phyloP scores from a whole-genome alignment of 2,797 vertebrate species.

The Xiphorhynchus erythropygius region DNA sequence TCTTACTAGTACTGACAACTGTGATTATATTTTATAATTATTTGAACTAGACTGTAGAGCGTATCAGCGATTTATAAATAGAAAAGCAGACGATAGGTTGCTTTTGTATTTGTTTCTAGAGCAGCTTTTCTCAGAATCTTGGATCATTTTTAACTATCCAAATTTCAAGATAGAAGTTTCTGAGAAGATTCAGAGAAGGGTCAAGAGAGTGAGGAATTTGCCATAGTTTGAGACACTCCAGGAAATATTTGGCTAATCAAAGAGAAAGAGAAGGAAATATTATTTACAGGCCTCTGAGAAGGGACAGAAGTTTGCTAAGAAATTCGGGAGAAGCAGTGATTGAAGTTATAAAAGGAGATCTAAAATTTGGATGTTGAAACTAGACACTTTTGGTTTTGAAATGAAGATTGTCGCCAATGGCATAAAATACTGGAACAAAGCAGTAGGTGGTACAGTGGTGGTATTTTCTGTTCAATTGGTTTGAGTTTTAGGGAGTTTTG shows the following conservation, averaged over 20 bases:
- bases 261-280: not conserved
- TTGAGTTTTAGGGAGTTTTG: fast-evolving
- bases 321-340: not conserved
- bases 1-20: not conserved
- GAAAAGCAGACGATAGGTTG: not conserved
- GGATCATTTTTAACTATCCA: not conserved
- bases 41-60: not conserved
- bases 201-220: not conserved
- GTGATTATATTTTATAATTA: not conserved
- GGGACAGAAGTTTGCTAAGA: not conserved
- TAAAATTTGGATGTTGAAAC: not conserved
- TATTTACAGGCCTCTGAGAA: not conserved
- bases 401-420: not conserved
- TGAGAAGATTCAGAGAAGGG: not conserved
- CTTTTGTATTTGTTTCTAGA: not conserved
- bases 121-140: not conserved
- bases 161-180: not conserved
- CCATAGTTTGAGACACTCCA: not conserved
- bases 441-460: not conserved
- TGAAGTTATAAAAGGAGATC: not conserved
- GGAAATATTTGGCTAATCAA: not conserved
- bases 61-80: not conserved
- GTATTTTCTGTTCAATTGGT: not conserved
- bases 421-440: fast-evolving
- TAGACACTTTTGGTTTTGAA: not conserved